Percentiles rank a stretch among this genome's conserved stretches.
These are phyloP conservation scores for Neoniphon sammara DNA, from an alignment of 2,797 vertebrate species.

Conservation along the genomic window DNA sequence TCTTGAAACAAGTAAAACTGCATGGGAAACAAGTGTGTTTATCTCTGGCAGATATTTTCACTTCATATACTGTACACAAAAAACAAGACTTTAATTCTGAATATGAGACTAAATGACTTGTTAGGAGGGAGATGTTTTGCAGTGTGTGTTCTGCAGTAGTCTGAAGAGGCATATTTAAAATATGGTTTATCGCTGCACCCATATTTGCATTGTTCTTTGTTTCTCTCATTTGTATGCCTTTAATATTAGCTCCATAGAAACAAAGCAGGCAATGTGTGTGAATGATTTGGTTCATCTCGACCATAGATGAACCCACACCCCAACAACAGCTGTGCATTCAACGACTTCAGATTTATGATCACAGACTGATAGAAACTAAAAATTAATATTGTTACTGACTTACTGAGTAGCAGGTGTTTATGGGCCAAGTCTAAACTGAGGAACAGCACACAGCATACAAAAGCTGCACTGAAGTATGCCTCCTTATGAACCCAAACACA, in stretches of 20 bases:
- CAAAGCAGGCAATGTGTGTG: not conserved
- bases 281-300: slow-evolving; percentile 18
- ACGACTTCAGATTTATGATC: slow-evolving; percentile 15
- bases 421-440: slow-evolving; percentile 41
- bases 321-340: slow-evolving; percentile 17
- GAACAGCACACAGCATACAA: slow-evolving; percentile 27
- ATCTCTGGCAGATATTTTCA: too few species aligned
- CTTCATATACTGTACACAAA: too few species aligned
- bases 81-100: too few species aligned
- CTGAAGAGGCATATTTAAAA: slow-evolving; percentile 3
- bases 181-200: slow-evolving; percentile 5
- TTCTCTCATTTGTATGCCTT: slow-evolving; percentile 17
- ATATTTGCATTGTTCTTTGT: slow-evolving; percentile 11
- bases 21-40: too few species aligned
- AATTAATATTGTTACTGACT: slow-evolving; percentile 10
- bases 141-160: not conserved
- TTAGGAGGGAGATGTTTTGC: too few species aligned
- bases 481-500: slow-evolving; percentile 39
- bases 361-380: slow-evolving; percentile 14
- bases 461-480: slow-evolving; percentile 38
- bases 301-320: slow-evolving; percentile 4
- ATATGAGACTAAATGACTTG: too few species aligned
- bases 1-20: too few species aligned
- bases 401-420: slow-evolving; percentile 21
- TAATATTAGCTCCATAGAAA: slow-evolving; percentile 14